phyloP scores from a whole-genome alignment of 2,113 vertebrate genomes.

The Charadrius vociferus region DNA sequence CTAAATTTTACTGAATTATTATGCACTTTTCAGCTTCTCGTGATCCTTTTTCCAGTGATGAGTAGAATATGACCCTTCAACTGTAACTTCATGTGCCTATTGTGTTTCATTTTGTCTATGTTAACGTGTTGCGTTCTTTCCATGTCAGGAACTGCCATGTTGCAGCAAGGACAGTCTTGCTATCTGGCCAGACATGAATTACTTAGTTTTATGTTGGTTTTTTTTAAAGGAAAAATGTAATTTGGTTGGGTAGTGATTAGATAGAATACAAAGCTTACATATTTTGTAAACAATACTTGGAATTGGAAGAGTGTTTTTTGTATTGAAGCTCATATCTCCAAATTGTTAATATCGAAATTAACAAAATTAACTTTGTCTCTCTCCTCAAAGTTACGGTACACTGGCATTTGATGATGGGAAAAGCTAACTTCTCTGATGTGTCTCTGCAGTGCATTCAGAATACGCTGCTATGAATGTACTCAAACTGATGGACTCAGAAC shows the following conservation, averaged over 20 bases:
- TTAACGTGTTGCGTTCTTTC: neutral
- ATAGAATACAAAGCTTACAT: constrained; percentile 1
- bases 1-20: neutral
- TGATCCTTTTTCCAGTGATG: neutral
- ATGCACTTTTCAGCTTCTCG: neutral
- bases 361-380: neutral
- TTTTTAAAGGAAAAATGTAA: neutral
- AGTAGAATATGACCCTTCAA: neutral
- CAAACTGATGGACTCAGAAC: neutral
- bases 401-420: neutral
- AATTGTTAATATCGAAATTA: neutral
- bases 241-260: neutral
- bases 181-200: neutral
- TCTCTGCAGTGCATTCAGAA: neutral
- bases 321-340: neutral
- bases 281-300: constrained; percentile 31
- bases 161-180: neutral
- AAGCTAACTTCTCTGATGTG: neutral
- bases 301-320: neutral
- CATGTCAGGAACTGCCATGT: neutral
- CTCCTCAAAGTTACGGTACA: neutral
- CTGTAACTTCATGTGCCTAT: neutral
- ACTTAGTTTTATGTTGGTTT: neutral
- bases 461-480: neutral
- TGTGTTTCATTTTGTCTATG: neutral